phyloP scores from a whole-genome alignment of 2,113 vertebrate genomes.

The Ceyx melanurus region DNA sequence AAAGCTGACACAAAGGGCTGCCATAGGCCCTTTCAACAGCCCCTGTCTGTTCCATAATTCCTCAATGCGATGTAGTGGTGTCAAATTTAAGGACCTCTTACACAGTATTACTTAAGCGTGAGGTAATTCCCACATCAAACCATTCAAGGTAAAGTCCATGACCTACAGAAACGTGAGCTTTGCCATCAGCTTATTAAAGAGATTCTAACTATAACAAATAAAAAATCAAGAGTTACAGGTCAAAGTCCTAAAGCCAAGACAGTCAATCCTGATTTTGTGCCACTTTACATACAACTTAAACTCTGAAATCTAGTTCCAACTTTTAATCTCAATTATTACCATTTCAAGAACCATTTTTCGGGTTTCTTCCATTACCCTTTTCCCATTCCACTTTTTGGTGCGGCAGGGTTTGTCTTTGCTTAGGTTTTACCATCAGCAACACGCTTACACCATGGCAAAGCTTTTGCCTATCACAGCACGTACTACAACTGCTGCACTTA shows the following conservation, averaged over 20 bases:
- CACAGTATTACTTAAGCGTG: not conserved
- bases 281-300: not conserved
- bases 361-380: not conserved
- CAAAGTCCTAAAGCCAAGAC: not conserved
- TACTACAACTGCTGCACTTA: not conserved
- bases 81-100: not conserved
- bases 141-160: not conserved
- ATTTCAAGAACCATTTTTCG: not conserved
- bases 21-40: not conserved
- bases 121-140: conserved; percentile 30
- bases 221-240: not conserved
- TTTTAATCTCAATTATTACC: not conserved
- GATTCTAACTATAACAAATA: not conserved
- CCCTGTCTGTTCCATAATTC: not conserved
- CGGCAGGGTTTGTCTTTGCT: not conserved
- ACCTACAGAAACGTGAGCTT: not conserved
- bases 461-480: not conserved
- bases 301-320: not conserved
- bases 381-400: not conserved
- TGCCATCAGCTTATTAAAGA: not conserved
- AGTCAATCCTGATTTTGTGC: not conserved
- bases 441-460: not conserved
- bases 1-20: not conserved
- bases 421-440: not conserved
- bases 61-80: not conserved